A percentile compares a stretch with the other conserved stretches of the same genome.
phyloP scores from a whole-genome alignment of 2,888 invertebrate genomes.

The Entomobrya multifasciata region DNA sequence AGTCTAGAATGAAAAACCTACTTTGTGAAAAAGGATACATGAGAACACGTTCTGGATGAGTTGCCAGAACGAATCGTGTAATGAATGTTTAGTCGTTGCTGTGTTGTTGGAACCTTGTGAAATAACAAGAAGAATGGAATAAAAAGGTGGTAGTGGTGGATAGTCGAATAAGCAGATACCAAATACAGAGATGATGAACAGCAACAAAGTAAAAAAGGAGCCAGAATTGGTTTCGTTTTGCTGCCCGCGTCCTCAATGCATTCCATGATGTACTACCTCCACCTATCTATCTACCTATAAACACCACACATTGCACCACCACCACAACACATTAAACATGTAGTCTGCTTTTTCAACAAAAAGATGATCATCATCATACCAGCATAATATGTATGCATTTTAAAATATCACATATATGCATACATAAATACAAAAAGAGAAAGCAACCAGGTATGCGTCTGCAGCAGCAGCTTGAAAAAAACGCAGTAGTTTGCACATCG shows the following conservation, averaged over 20 bases:
- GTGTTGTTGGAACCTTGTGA: conserved; percentile 5
- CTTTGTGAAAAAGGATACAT: neutral
- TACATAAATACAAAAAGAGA: too few relatives aligned
- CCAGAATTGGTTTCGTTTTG: conserved; percentile 40
- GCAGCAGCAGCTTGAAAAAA: too few relatives aligned
- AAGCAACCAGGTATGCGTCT: too few relatives aligned
- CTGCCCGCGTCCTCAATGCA: conserved; percentile 44
- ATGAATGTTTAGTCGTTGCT: conserved; percentile 47
- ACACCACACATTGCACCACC: neutral
- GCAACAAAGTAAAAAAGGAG: neutral
- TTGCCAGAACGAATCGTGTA: conserved; percentile 57
- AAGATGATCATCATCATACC: neutral
- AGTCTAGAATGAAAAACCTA: neutral
- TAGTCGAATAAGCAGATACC: too few relatives aligned
- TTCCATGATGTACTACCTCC: conserved; percentile 33
- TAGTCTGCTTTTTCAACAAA: neutral
- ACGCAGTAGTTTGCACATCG: conserved; percentile 27
- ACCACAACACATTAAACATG: neutral
- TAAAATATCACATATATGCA: too few relatives aligned
- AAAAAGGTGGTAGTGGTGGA: too few relatives aligned
- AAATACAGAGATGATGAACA: neutral
- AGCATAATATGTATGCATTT: neutral
- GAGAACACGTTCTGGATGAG: conserved; percentile 53
- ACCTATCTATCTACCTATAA: neutral
- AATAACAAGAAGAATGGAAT: neutral